Conservation (phyloP, 64 coral and sea anemone species). For the Montipora sp. region DNA sequence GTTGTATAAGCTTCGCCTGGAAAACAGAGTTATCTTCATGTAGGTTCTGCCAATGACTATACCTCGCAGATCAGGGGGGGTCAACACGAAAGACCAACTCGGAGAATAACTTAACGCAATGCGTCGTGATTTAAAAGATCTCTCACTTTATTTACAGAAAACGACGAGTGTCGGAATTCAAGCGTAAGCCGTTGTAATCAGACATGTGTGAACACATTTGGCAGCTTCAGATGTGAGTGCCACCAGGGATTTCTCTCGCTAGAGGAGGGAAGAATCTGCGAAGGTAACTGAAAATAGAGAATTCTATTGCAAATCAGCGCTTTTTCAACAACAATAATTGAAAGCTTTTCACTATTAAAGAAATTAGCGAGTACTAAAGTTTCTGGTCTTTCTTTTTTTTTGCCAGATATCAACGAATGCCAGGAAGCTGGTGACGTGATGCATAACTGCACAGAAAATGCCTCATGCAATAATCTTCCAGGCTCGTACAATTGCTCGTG, state of each 20-base stretch:
- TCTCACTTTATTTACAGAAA: constrained; percentile 11
- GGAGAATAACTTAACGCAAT: neutral
- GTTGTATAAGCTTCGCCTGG: no score
- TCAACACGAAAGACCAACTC: no score
- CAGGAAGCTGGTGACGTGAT: neutral
- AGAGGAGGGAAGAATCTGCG: constrained; percentile 19
- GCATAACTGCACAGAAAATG: constrained; percentile 40
- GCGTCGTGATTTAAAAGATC: neutral
- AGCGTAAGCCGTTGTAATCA: constrained; percentile 22
- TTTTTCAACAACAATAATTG: neutral
- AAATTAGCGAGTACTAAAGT: neutral
- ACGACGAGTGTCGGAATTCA: constrained; percentile 29
- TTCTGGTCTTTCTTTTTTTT: neutral
- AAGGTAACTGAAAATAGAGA: constrained; percentile 30
- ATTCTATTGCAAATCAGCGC: neutral
- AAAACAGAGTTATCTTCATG: no score
- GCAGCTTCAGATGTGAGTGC: constrained; percentile 53
- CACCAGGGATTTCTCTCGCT: neutral
- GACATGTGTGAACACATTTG: constrained; percentile 49
- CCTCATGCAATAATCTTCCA: constrained; percentile 35
- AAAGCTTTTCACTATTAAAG: no score
- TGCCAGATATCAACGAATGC: constrained; percentile 62
- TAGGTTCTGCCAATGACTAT: no score
- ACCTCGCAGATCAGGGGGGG: no score
- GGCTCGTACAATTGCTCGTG: constrained; percentile 52